Percentiles rank a stretch among this genome's conserved stretches.
Evolutionary conservation across 2,888 invertebrate genomes (phyloP).

Genomic region (Lordiphosa andalusiaca): DNA sequence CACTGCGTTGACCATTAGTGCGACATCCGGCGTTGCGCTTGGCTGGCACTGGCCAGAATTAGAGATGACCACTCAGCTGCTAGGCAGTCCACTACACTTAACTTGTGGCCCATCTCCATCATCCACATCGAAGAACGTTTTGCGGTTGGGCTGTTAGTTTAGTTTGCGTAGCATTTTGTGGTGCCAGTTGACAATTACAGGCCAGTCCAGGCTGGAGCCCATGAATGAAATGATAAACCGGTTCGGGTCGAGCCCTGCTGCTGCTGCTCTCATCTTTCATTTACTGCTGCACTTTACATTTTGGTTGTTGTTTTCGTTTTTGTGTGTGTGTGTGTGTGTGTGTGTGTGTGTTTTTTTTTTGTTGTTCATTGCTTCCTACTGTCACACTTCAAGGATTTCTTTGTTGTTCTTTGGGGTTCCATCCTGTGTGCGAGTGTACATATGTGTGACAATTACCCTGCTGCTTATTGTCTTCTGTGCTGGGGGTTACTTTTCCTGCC

Average conservation of each 20-base stretch:
- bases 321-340: neutral
- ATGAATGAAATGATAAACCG: constrained; percentile 73
- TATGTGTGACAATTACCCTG: constrained; percentile 71
- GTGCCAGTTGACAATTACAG: constrained; percentile 68
- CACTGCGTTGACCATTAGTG: constrained; percentile 77
- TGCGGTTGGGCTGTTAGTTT: constrained; percentile 72
- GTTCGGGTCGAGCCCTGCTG: constrained; percentile 39
- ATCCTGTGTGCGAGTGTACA: constrained; percentile 3
- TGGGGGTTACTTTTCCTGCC: constrained; percentile 29
- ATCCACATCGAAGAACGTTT: constrained; percentile 36
- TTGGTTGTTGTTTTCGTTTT: constrained; percentile 21
- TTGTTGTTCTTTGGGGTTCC: constrained; percentile 48
- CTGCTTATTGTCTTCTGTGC: constrained; percentile 41
- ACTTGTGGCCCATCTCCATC: constrained; percentile 53
- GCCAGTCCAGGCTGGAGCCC: constrained; percentile 36
- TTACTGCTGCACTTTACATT: constrained; percentile 59
- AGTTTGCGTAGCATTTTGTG: constrained; percentile 74
- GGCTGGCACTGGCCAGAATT: constrained; percentile 39
- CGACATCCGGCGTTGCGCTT: constrained; percentile 77
- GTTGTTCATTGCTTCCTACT: constrained; percentile 55
- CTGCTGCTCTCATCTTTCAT: constrained; percentile 56
- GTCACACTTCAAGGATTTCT: constrained; percentile 78
- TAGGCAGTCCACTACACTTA: constrained; percentile 42
- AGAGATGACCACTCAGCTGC: constrained; percentile 30
- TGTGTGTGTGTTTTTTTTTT: neutral